phyloP scores from a whole-genome alignment of 2,797 vertebrate species.

The Kryptolebias ocellatus region DNA sequence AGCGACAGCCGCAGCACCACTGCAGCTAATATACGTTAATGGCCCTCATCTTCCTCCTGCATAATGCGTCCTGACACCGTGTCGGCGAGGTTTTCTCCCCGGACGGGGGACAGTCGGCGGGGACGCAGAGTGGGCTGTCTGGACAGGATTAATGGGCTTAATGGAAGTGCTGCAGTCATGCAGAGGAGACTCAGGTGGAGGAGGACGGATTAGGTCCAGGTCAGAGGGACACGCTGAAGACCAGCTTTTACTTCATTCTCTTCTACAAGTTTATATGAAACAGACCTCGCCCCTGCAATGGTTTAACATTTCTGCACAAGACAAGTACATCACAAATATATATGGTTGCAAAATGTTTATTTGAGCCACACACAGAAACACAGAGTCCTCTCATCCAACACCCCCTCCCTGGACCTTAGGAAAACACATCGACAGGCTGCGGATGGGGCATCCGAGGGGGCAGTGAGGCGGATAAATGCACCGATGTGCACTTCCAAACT shows the following conservation, averaged over 20 bases:
- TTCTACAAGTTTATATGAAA: background rate
- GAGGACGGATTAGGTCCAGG: constrained; percentile 34
- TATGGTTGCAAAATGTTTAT: background rate
- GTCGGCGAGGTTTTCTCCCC: background rate
- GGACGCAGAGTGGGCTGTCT: constrained; percentile 25
- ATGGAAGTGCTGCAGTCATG: constrained; percentile 62
- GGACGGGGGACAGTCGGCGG: constrained; percentile 13
- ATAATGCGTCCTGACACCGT: constrained; percentile 17
- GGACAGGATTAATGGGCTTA: constrained; percentile 52
- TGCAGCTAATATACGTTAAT: constrained; percentile 5
- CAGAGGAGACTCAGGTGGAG: constrained; percentile 28
- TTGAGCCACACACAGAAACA: background rate
- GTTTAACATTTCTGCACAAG: background rate
- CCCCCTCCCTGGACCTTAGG: background rate
- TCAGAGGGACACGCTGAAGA: constrained; percentile 7
- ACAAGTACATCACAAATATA: constrained; percentile 25
- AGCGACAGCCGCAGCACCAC: constrained; percentile 12
- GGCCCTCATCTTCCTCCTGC: constrained; percentile 17
- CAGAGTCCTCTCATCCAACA: background rate
- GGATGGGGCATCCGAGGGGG: constrained; percentile 7
- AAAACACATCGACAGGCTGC: constrained; percentile 17
- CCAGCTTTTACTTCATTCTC: background rate
- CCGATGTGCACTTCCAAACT: constrained; percentile 22
- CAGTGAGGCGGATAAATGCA: constrained; percentile 45
- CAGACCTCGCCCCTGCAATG: too few species aligned